Evolutionary conservation across 2,113 vertebrate species (phyloP).

Genomic region (Dasyprocta punctata): DNA sequence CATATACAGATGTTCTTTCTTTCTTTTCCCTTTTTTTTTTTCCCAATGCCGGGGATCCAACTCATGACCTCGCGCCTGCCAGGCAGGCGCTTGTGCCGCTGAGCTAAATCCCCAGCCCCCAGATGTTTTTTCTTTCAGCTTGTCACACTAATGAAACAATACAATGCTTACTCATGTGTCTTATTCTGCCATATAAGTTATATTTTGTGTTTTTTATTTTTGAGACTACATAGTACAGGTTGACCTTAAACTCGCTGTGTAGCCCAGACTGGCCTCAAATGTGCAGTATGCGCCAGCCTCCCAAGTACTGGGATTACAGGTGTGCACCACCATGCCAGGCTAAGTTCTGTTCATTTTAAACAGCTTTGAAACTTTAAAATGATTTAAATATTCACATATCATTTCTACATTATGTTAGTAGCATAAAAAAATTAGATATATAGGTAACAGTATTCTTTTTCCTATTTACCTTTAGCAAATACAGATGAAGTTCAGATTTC

Average conservation of each 20-base stretch:
- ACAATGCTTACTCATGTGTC: too few relatives aligned
- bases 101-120: too few relatives aligned
- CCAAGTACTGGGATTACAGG: background rate
- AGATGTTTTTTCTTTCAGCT: too few relatives aligned
- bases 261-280: background rate
- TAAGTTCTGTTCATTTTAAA: conserved; percentile 35
- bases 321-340: background rate
- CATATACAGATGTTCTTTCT: too few relatives aligned
- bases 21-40: too few relatives aligned
- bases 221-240: background rate
- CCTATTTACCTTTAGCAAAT: conserved; percentile 82
- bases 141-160: too few relatives aligned
- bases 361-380: conserved; percentile 14
- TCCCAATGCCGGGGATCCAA: too few relatives aligned
- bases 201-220: background rate
- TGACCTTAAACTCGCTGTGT: too few relatives aligned
- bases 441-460: conserved; percentile 38
- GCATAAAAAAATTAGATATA: background rate
- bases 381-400: background rate
- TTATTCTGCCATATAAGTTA: background rate
- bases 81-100: too few relatives aligned
- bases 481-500: conserved; percentile 77
- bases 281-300: background rate
- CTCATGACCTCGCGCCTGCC: too few relatives aligned
- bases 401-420: conserved; percentile 9